Evolutionary conservation across 2,888 invertebrate species (phyloP).

Genomic region (Xestia xanthographa): DNA sequence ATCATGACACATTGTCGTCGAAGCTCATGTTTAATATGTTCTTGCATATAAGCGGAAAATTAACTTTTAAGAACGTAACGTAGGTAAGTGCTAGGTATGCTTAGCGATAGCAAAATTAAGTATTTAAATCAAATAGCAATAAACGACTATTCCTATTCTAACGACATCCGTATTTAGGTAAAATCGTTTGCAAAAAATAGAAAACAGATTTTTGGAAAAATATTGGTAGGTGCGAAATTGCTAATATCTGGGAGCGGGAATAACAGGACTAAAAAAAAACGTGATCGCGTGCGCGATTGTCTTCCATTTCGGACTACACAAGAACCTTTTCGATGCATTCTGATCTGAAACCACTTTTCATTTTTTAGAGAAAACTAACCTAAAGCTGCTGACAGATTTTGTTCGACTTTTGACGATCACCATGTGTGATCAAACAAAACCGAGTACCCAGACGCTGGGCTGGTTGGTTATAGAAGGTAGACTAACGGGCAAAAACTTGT

Average conservation of each 20-base stretch:
- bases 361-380: background rate
- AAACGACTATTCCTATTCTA: background rate
- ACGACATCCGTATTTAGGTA: no score
- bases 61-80: background rate
- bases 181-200: no score
- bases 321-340: background rate
- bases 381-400: background rate
- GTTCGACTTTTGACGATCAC: background rate
- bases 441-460: background rate
- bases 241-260: no score
- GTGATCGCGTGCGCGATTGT: background rate
- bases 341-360: background rate
- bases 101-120: background rate
- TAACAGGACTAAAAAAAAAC: background rate
- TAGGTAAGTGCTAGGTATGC: background rate
- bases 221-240: background rate
- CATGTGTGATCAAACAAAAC: background rate
- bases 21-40: background rate
- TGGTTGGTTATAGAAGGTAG: background rate
- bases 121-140: background rate
- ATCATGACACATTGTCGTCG: background rate
- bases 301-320: background rate
- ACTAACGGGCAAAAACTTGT: background rate
- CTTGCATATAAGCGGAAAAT: background rate
- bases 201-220: background rate